phyloP scores from a whole-genome alignment of 2,888 invertebrate species.

The Cosmopolites sordidus region DNA sequence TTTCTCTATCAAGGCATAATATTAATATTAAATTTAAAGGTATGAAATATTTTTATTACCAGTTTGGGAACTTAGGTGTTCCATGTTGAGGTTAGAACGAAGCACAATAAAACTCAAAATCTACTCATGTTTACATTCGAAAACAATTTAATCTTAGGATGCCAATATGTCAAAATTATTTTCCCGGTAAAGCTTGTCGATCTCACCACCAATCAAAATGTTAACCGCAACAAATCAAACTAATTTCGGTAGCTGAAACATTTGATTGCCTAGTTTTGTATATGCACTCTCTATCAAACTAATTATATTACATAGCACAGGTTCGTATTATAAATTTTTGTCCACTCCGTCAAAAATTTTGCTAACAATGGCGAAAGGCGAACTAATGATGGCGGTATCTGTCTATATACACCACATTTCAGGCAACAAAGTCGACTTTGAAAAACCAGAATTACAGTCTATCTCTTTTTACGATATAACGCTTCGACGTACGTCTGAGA shows the following conservation, averaged over 20 bases:
- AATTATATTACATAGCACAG: constrained; percentile 1
- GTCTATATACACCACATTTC: too few relatives aligned
- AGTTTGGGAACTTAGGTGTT: constrained; percentile 12
- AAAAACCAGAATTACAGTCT: not conserved
- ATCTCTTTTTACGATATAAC: not conserved
- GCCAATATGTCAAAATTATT: constrained; percentile 15
- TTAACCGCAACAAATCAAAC: too few relatives aligned
- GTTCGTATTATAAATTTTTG: constrained; percentile 10
- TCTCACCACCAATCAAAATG: too few relatives aligned
- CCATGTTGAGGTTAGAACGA: constrained; percentile 21
- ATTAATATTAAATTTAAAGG: not conserved
- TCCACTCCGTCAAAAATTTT: constrained; percentile 1
- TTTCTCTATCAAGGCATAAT: constrained; percentile 2
- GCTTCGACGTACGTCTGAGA: too few relatives aligned
- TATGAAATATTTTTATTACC: constrained; percentile 2
- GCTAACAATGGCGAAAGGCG: constrained; percentile 16
- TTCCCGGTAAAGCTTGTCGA: not conserved
- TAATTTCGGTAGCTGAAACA: too few relatives aligned
- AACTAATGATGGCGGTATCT: not conserved
- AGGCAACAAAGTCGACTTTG: not conserved
- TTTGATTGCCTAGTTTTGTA: too few relatives aligned
- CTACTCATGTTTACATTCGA: constrained; percentile 15
- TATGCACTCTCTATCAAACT: constrained; percentile 11
- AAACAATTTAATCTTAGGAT: constrained; percentile 8
- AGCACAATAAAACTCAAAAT: constrained; percentile 10